Evolutionary conservation across 2,888 invertebrate genomes (phyloP).

Genomic region (Eupeodes luniger): DNA sequence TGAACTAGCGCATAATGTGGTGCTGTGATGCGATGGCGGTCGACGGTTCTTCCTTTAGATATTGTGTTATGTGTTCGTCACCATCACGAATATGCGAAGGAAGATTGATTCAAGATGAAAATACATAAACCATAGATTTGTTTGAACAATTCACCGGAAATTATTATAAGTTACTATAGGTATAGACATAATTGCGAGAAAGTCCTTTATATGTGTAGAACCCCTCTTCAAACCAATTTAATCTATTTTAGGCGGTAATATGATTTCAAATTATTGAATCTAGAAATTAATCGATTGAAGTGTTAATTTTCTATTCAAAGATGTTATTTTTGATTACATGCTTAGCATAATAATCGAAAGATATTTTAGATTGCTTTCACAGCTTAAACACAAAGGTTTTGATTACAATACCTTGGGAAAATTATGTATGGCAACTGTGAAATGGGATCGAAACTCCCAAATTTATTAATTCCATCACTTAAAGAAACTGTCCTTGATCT

Average conservation of each 20-base stretch:
- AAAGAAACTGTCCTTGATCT: too few species aligned
- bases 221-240: neutral
- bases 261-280: neutral
- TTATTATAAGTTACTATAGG: neutral
- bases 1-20: constrained; percentile 8
- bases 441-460: too few species aligned
- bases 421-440: neutral
- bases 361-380: neutral
- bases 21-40: neutral
- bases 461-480: too few species aligned
- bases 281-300: neutral
- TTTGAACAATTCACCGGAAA: neutral
- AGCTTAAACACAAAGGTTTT: neutral
- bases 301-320: neutral
- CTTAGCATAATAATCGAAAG: neutral
- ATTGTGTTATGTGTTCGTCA: neutral
- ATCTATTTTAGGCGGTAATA: neutral
- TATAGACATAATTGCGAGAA: neutral
- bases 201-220: neutral
- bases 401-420: neutral
- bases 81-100: neutral
- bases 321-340: neutral
- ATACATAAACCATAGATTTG: neutral
- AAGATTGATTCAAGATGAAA: neutral
- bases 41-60: neutral